These are phyloP conservation scores for Syngnathus acus DNA, from an alignment of 2,797 vertebrate genomes.

Conservation along the genomic window DNA sequence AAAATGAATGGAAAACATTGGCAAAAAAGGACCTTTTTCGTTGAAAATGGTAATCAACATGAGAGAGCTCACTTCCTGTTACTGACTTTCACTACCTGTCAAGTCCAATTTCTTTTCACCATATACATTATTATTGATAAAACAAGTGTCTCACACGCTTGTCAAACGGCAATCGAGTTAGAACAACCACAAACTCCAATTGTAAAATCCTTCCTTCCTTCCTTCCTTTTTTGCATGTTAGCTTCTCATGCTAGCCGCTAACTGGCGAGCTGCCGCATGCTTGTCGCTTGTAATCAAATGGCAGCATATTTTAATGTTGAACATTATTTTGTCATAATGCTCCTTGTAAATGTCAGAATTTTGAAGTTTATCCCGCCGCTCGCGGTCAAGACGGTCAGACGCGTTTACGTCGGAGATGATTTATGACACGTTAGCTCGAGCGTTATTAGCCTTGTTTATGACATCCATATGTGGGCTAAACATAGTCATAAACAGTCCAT, in stretches of 20 bases:
- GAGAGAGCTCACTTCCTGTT: no score
- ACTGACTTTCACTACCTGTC: no score
- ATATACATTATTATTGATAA: no score
- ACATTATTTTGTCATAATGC: conserved; percentile 50
- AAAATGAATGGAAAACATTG: no score
- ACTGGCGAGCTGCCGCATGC: neutral
- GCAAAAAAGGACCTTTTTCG: no score
- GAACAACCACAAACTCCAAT: no score
- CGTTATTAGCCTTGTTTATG: conserved; percentile 65
- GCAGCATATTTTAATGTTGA: conserved; percentile 9
- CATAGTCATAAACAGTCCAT: conserved; percentile 64
- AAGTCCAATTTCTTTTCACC: no score
- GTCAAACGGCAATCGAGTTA: no score
- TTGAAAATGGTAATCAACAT: no score
- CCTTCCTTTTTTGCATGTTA: neutral
- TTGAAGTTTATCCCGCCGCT: conserved; percentile 54
- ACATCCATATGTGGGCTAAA: conserved; percentile 63
- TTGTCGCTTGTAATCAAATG: neutral
- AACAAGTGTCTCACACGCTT: no score
- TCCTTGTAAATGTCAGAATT: conserved; percentile 59
- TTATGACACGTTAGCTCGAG: conserved; percentile 51
- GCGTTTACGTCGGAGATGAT: conserved; percentile 43
- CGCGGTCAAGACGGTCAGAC: conserved; percentile 44
- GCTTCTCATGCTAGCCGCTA: neutral
- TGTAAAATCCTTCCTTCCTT: no score